phyloP scores from a whole-genome alignment of 2,113 vertebrate species.

The Leucopsar rothschildi region DNA sequence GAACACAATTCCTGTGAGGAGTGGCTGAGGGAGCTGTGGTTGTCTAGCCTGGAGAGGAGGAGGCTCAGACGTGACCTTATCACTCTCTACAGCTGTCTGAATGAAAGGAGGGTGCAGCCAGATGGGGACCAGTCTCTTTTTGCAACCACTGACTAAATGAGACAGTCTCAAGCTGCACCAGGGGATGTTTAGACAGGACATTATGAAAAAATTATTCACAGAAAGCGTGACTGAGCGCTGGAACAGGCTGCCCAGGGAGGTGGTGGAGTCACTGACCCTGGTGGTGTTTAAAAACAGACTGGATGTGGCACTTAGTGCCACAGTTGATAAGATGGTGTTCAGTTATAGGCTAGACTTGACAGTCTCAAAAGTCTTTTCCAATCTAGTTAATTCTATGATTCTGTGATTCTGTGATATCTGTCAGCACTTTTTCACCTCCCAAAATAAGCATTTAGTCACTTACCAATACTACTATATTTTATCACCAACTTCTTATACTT shows the following conservation, averaged over 20 bases:
- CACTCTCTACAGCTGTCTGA: rapidly evolving
- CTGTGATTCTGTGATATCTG: background rate
- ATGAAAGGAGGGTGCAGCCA: rapidly evolving
- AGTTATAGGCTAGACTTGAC: background rate
- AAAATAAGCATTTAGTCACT: background rate
- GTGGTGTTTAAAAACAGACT: background rate
- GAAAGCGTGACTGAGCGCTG: background rate
- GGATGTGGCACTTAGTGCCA: background rate
- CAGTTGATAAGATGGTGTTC: background rate
- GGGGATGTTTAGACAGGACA: background rate
- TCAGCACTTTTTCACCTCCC: background rate
- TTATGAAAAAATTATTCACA: background rate
- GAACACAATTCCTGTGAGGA: background rate
- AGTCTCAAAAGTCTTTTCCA: background rate
- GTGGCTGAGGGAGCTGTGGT: rapidly evolving
- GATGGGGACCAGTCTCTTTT: rapidly evolving
- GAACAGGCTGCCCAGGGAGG: background rate
- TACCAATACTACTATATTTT: background rate
- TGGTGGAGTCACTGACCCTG: background rate
- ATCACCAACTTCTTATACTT: background rate
- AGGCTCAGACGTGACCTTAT: background rate
- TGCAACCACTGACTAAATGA: too few relatives aligned
- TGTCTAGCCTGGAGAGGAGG: background rate
- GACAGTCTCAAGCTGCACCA: background rate
- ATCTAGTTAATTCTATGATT: background rate